phyloP scores from a whole-genome alignment of 2,888 invertebrate genomes.

The Melanostoma mellinum region DNA sequence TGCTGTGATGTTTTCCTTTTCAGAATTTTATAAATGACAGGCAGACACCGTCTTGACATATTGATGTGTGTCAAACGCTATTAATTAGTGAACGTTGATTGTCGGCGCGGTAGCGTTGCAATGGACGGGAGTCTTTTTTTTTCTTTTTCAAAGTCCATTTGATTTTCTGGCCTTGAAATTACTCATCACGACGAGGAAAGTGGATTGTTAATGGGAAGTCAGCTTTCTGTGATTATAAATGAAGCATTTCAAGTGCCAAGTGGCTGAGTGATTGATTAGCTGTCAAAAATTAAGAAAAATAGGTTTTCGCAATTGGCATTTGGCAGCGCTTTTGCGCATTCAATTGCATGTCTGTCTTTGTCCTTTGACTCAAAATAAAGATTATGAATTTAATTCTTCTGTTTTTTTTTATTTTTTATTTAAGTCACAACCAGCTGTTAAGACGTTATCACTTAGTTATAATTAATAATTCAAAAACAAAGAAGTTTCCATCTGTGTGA shows the following conservation, averaged over 20 bases:
- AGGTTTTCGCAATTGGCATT: too few relatives aligned
- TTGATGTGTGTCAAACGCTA: conserved; percentile 69
- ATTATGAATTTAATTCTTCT: too few relatives aligned
- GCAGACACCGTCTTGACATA: conserved; percentile 63
- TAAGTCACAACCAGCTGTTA: too few relatives aligned
- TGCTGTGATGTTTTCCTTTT: background rate
- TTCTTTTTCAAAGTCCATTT: conserved; percentile 19
- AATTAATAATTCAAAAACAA: too few relatives aligned
- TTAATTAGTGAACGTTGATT: conserved; percentile 64
- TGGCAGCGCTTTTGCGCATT: too few relatives aligned
- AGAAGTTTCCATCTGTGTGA: too few relatives aligned
- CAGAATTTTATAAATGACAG: conserved; percentile 62
- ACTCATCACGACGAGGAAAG: conserved; percentile 41
- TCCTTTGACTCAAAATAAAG: too few relatives aligned
- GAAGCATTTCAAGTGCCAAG: conserved; percentile 42
- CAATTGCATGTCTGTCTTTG: too few relatives aligned
- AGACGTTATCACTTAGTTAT: too few relatives aligned
- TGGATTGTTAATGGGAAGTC: conserved; percentile 32
- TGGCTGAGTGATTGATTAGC: conserved; percentile 37
- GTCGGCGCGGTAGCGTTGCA: conserved; percentile 34
- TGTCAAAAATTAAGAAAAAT: conserved; percentile 11
- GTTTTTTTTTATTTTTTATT: too few relatives aligned
- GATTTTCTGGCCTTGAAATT: conserved; percentile 53
- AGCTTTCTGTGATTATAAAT: conserved; percentile 39
- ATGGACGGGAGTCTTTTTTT: conserved; percentile 11